Conservation (phyloP, 2,113 vertebrate species). For the Crotalus horridus region DNA sequence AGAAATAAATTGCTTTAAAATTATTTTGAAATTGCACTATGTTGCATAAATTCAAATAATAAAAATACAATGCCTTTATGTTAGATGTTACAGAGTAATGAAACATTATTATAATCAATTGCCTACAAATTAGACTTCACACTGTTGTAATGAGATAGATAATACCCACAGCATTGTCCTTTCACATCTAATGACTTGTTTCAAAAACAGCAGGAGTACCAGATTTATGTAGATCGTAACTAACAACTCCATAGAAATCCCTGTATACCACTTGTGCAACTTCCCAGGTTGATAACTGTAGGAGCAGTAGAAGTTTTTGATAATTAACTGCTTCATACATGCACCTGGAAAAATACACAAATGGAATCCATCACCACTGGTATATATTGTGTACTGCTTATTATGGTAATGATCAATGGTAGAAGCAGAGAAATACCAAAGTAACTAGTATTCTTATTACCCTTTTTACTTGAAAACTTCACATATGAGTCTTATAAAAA, state of each 20-base stretch:
- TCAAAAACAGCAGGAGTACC: background rate
- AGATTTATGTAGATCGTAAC: background rate
- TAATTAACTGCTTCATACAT: background rate
- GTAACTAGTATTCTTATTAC: background rate
- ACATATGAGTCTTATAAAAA: background rate
- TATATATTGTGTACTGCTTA: background rate
- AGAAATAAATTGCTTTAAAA: background rate
- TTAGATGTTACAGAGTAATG: background rate
- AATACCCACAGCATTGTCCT: background rate
- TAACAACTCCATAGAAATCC: background rate
- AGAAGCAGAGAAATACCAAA: background rate
- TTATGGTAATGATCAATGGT: background rate
- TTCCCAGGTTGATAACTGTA: background rate
- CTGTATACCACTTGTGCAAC: background rate
- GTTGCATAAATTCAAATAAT: background rate
- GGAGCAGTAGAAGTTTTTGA: background rate
- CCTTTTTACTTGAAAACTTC: background rate
- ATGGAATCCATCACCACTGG: background rate
- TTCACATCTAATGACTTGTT: background rate
- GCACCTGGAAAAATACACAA: background rate
- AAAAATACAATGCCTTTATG: background rate
- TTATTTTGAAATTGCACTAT: background rate
- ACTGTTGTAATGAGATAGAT: background rate
- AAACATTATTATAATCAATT: background rate
- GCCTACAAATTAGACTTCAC: background rate